These are phyloP conservation scores for Mystacornis crossleyi DNA, from an alignment of 2,113 vertebrate genomes.

Conservation along the genomic window DNA sequence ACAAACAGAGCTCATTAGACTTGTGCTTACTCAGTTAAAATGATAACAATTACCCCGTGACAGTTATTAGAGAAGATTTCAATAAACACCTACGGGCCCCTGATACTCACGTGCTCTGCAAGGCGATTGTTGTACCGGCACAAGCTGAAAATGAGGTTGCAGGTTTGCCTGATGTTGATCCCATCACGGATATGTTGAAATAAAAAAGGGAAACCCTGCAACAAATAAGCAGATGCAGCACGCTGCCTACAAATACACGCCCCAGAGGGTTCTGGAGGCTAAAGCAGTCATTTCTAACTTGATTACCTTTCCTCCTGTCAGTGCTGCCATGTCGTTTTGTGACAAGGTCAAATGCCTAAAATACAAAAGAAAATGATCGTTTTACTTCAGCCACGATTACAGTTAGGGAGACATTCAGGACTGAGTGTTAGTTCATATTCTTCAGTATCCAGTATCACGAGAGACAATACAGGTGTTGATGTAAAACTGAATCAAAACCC, in stretches of 20 bases:
- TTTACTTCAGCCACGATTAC: background rate
- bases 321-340: conserved; percentile 97
- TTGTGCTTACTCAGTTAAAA: background rate
- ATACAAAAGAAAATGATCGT: background rate
- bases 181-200: conserved; percentile 99
- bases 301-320: conserved; percentile 94
- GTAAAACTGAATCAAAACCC: background rate
- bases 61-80: background rate
- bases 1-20: conserved; percentile 45
- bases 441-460: background rate
- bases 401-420: background rate
- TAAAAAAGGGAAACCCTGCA: conserved; percentile 95
- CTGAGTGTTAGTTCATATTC: background rate
- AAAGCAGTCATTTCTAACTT: background rate
- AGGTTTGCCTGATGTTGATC: conserved; percentile 98
- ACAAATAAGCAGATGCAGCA: conserved; percentile 30
- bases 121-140: conserved; percentile 98
- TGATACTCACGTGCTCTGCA: conserved; percentile 91
- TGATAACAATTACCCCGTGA: background rate
- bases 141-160: conserved; percentile 98
- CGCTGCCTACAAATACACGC: background rate
- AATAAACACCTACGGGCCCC: background rate
- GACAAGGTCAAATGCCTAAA: conserved; percentile 95
- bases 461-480: background rate
- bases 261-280: background rate